phyloP scores from a whole-genome alignment of 2,113 vertebrate genomes.

The Dicerorhinus sumatrensis region DNA sequence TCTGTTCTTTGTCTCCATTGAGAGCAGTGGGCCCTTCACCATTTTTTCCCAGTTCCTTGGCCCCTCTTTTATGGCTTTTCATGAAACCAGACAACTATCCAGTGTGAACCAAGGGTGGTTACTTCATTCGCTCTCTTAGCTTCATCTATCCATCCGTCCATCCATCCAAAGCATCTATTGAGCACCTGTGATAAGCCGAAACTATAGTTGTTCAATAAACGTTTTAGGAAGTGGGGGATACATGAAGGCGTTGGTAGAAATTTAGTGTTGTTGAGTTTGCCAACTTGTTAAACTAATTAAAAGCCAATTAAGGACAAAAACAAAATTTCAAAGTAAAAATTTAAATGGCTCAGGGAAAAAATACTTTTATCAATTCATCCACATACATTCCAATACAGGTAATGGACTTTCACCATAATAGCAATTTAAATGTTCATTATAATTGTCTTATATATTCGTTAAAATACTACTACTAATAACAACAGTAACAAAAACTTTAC shows the following conservation, averaged over 20 bases:
- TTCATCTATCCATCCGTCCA: background rate
- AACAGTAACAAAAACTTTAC: background rate
- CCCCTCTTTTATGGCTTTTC: background rate
- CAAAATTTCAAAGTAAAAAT: constrained; percentile 34
- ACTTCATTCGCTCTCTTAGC: background rate
- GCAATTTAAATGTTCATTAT: background rate
- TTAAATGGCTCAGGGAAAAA: background rate
- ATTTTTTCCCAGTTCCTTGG: background rate
- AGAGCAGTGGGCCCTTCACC: background rate
- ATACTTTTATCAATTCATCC: background rate
- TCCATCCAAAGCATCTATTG: background rate
- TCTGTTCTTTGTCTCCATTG: background rate
- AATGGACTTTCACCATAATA: background rate
- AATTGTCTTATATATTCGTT: background rate
- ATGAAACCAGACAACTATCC: background rate
- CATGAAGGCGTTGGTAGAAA: background rate
- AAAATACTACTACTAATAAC: background rate
- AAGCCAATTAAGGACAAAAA: background rate
- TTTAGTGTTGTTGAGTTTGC: background rate
- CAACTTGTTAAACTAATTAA: constrained; percentile 38
- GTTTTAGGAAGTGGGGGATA: background rate
- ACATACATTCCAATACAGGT: background rate
- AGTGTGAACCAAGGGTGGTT: background rate
- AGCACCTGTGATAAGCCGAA: background rate
- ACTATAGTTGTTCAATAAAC: background rate